phyloP scores from a whole-genome alignment of 2,797 vertebrate genomes.

The Sternarchorhynchus goeldii region DNA sequence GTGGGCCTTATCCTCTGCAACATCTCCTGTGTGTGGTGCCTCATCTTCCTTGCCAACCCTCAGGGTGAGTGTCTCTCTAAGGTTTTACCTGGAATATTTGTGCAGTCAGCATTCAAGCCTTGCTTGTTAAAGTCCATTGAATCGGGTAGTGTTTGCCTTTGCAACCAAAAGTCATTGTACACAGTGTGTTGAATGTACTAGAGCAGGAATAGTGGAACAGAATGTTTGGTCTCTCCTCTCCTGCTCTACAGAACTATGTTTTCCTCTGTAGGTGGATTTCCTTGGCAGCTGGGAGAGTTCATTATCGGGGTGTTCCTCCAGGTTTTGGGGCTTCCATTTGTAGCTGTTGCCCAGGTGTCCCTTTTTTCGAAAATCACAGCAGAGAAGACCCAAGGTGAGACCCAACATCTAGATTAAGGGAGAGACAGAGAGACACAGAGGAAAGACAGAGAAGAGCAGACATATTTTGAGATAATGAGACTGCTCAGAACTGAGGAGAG shows the following conservation, averaged over 20 bases:
- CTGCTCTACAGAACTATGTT: not conserved
- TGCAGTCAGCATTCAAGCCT: not conserved
- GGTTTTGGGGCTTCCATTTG: constrained; percentile 82
- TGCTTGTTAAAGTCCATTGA: too few relatives aligned
- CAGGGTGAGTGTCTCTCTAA: constrained; percentile 65
- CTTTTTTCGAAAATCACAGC: constrained; percentile 85
- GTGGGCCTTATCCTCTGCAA: constrained; percentile 79
- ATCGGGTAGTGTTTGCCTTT: too few relatives aligned
- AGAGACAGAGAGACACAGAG: not conserved
- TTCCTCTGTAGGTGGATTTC: constrained; percentile 70
- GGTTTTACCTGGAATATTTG: not conserved
- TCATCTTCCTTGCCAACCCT: constrained; percentile 79
- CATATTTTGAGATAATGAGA: too few relatives aligned
- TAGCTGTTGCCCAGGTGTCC: constrained; percentile 82
- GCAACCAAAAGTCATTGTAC: too few relatives aligned
- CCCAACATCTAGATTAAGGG: not conserved
- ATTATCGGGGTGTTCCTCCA: constrained; percentile 84
- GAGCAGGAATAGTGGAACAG: too few relatives aligned
- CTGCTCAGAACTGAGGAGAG: too few relatives aligned
- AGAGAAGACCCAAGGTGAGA: constrained; percentile 80
- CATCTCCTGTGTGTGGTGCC: constrained; percentile 81
- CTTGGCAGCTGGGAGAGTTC: constrained; percentile 78
- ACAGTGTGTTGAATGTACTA: too few relatives aligned
- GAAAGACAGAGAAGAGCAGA: not conserved
- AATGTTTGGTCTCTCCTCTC: not conserved